Conservation (phyloP, 2,888 invertebrate genomes). For the Drosophila stalkeri region DNA sequence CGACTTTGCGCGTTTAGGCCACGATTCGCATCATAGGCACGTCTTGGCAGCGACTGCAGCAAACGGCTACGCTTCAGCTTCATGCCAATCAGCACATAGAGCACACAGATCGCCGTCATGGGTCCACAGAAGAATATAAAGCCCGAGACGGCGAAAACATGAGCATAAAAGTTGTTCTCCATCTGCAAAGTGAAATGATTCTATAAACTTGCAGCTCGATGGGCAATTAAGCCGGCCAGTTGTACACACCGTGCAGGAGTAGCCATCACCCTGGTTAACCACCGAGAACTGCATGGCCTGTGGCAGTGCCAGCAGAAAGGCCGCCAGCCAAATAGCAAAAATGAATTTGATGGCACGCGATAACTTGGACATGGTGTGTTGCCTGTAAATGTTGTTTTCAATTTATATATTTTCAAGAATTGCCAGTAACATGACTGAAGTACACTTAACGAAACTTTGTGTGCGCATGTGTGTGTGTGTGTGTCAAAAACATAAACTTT, state of each 20-base stretch:
- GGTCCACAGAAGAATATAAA: constrained; percentile 94
- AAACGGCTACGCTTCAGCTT: constrained; percentile 89
- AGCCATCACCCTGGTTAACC: constrained; percentile 80
- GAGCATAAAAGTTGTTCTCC: constrained; percentile 86
- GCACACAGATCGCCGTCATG: constrained; percentile 93
- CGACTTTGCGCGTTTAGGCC: constrained; percentile 87
- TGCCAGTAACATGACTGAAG: constrained; percentile 2
- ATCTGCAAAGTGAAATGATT: constrained; percentile 70
- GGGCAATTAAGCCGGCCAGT: constrained; percentile 1
- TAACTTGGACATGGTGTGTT: constrained; percentile 94
- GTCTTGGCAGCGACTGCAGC: constrained; percentile 87
- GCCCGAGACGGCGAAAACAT: constrained; percentile 92
- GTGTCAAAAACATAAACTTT: background rate
- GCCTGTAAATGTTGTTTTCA: constrained; percentile 68
- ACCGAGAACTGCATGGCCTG: constrained; percentile 87
- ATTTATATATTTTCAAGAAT: constrained; percentile 4
- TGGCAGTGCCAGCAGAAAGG: constrained; percentile 90
- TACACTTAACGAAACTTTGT: background rate
- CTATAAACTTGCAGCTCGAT: constrained; percentile 11
- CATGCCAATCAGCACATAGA: constrained; percentile 92
- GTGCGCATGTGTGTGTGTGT: background rate
- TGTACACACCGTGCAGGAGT: constrained; percentile 83
- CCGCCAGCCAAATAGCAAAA: constrained; percentile 91
- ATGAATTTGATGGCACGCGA: constrained; percentile 94
- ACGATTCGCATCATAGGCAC: constrained; percentile 85